Conservation (phyloP, 2,113 vertebrate genomes). For the Propithecus coquereli region DNA sequence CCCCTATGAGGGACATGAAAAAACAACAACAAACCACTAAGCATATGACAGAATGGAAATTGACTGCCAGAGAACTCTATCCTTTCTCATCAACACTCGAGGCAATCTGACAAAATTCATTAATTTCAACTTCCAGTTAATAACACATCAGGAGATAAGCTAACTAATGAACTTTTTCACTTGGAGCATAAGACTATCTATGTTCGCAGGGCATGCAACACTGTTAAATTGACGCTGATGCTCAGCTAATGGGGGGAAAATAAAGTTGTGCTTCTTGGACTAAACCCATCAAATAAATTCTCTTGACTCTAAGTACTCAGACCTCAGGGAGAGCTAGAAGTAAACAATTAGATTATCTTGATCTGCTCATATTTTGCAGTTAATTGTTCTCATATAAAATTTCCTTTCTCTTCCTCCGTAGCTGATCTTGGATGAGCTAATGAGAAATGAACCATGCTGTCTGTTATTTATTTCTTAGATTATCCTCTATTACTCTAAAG, state of each 20-base stretch:
- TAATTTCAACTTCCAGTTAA: slow-evolving; percentile 42
- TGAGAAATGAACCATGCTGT: slow-evolving; percentile 44
- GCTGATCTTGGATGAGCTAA: slow-evolving; percentile 36
- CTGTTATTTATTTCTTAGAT: slow-evolving; percentile 59
- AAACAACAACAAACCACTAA: background rate
- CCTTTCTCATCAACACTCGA: background rate
- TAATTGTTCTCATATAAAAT: slow-evolving; percentile 39
- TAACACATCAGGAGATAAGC: slow-evolving; percentile 11
- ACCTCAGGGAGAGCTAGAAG: slow-evolving; percentile 16
- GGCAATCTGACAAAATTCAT: slow-evolving; percentile 47
- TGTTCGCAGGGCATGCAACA: slow-evolving; percentile 3
- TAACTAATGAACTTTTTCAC: slow-evolving; percentile 36
- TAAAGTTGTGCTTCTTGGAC: slow-evolving; percentile 7
- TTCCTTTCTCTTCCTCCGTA: background rate
- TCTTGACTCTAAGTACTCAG: slow-evolving; percentile 6
- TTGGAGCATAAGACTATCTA: background rate
- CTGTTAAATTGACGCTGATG: background rate
- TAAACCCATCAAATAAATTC: slow-evolving; percentile 46
- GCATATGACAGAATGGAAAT: slow-evolving; percentile 2
- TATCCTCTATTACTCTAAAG: background rate
- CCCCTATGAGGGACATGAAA: background rate
- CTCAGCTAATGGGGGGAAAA: background rate
- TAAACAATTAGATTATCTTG: slow-evolving; percentile 53
- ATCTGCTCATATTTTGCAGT: slow-evolving; percentile 17
- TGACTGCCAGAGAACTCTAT: background rate